phyloP scores from a whole-genome alignment of 1,140 invertebrate genomes.

The Subanguina moxae region DNA sequence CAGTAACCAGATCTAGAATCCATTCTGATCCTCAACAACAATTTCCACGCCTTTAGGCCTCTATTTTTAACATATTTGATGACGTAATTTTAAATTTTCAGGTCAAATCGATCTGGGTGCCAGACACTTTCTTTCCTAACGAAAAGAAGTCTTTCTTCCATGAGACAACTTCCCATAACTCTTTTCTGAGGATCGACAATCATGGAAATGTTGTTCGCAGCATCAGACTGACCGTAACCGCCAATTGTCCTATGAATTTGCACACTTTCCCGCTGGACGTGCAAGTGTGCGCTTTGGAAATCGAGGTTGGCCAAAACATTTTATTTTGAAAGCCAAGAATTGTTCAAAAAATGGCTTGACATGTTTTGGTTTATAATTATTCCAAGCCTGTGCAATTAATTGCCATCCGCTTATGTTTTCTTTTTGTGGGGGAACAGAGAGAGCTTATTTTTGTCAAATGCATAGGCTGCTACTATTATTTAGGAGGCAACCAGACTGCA shows the following conservation, averaged over 20 bases:
- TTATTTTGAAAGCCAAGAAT: neutral
- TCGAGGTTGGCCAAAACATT: slow-evolving; percentile 82
- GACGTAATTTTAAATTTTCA: neutral
- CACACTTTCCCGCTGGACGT: slow-evolving; percentile 90
- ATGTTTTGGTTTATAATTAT: no score
- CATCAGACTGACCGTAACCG: slow-evolving; percentile 83
- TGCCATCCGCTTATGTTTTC: no score
- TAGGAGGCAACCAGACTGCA: no score
- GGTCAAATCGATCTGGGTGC: slow-evolving; percentile 87
- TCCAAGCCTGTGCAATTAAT: no score
- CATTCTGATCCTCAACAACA: no score
- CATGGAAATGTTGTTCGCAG: slow-evolving; percentile 62
- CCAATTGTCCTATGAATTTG: slow-evolving; percentile 93
- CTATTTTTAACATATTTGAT: neutral
- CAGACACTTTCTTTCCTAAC: slow-evolving; percentile 70
- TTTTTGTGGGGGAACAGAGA: no score
- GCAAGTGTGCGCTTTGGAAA: slow-evolving; percentile 91
- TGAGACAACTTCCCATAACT: slow-evolving; percentile 81
- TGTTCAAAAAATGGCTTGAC: no score
- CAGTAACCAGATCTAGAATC: no score
- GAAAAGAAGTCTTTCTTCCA: slow-evolving; percentile 98
- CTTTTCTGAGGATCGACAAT: slow-evolving; percentile 63
- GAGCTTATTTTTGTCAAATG: no score
- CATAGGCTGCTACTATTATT: no score
- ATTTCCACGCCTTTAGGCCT: neutral